Evolutionary conservation across 1,140 invertebrate species (phyloP), one percentile per base, ranked within the genome.

Genomic region (Zaprionus vittiger): DNA sequence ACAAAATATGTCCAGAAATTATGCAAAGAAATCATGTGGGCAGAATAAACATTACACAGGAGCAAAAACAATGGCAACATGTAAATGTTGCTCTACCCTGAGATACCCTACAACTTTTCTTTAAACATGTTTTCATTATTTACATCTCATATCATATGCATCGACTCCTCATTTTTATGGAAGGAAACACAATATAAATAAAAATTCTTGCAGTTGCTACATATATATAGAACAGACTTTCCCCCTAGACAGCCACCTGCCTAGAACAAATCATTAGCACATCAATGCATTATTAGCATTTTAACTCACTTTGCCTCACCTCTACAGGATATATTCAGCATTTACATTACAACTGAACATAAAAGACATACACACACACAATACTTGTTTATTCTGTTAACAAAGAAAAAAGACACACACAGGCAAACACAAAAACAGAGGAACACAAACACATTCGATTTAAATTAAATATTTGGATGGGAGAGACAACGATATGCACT

Each of bases 381-480:
- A 24, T 12, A 24, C 20, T 24, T 52, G 47, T 52, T 24, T 52
- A 24, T 24, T 24, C 12, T 52, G 22, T 54, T 64, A n/a, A 64
- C 49, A 64, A 52, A 54, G 34, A 34, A 12, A 60, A 26, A 56
- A 55, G 56, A n/a, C 28, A 15, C 34, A 64, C 22, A 20, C 14
- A 64, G 17, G 49, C 49, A 54, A 6, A 64, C 31, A 20, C 9
- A 64, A 9, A 52, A 34, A 54, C 28, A 65, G 20, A 37, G 20
- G 20, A 38, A 65, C 14, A 12, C 24, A 66, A 66, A 44, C 28
- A 57, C 38, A 72, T 72, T 66, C 31, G 56, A 56, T 47, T 59
- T 38, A 57, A 37, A 41, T 60, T 57, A 73, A 73, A 66, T 73
- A 73, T 66, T 67, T 66, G 34, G 49, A 1, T 20, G n/a, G 4